Conservation (phyloP, 1,140 invertebrate genomes). For the Drosophila tropicalis region DNA sequence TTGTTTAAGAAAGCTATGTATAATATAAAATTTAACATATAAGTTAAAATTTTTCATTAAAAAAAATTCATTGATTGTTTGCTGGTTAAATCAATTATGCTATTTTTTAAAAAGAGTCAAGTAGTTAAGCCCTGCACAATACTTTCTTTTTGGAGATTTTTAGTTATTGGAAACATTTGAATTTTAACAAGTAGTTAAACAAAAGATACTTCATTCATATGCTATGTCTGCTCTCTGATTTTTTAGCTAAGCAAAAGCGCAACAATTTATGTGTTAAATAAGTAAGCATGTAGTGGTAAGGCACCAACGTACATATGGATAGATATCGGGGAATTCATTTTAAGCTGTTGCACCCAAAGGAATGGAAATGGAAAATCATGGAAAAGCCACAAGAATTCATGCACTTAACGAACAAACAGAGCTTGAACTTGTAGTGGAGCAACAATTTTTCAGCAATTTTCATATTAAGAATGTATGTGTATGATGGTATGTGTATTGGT, state of each 20-base stretch:
- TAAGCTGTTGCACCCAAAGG: slow-evolving; percentile 68
- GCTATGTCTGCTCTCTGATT: background rate
- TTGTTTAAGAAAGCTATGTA: too few species aligned
- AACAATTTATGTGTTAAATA: slow-evolving; percentile 2
- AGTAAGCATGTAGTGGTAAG: background rate
- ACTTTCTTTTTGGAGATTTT: too few species aligned
- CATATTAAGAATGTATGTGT: background rate
- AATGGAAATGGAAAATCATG: slow-evolving; percentile 19
- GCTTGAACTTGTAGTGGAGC: slow-evolving; percentile 15
- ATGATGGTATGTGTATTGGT: background rate
- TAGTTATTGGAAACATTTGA: too few species aligned
- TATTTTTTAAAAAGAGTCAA: too few species aligned
- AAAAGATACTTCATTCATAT: too few species aligned
- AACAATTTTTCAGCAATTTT: slow-evolving; percentile 35
- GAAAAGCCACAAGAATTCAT: slow-evolving; percentile 1
- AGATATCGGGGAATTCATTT: slow-evolving; percentile 62
- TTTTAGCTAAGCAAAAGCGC: background rate
- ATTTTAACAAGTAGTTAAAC: too few species aligned
- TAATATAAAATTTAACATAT: too few species aligned
- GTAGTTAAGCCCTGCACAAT: too few species aligned
- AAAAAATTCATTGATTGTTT: too few species aligned
- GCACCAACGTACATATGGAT: slow-evolving; percentile 34
- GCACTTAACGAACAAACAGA: slow-evolving; percentile 7
- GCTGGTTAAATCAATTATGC: too few species aligned
- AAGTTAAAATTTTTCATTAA: too few species aligned